phyloP scores from a whole-genome alignment of 2,113 vertebrate genomes.

The Aythya baeri region DNA sequence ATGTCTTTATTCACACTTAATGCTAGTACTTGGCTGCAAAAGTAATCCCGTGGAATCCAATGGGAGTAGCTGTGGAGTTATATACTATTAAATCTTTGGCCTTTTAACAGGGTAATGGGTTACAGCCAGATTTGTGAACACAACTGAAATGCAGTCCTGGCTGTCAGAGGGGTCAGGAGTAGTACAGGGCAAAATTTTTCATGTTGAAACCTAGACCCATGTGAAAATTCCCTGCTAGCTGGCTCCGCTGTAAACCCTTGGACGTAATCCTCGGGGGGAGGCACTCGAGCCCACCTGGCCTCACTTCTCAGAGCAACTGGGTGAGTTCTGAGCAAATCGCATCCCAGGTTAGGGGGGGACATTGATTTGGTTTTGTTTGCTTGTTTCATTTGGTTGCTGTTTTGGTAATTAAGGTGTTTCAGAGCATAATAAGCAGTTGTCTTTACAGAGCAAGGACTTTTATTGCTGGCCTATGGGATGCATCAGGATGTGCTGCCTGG shows the following conservation, averaged over 20 bases:
- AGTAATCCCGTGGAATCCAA: conserved; percentile 58
- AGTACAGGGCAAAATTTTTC: neutral
- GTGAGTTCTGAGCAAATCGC: neutral
- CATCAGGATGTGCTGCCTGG: rapidly evolving
- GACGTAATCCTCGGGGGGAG: neutral
- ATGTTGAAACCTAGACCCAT: conserved; percentile 54
- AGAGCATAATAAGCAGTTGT: neutral
- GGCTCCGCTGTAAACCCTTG: neutral
- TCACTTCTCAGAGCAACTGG: neutral
- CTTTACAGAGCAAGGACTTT: neutral
- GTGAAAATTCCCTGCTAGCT: conserved; percentile 43
- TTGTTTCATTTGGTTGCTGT: neutral
- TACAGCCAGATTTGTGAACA: conserved; percentile 51
- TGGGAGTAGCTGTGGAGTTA: conserved; percentile 47
- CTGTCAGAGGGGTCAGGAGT: neutral
- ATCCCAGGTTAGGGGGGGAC: neutral
- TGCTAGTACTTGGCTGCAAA: conserved; percentile 32
- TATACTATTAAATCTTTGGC: conserved; percentile 51
- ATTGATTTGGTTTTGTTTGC: neutral
- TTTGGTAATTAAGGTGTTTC: neutral
- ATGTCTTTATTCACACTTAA: conserved; percentile 69
- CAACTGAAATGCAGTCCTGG: conserved; percentile 20
- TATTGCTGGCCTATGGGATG: neutral
- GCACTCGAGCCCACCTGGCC: neutral
- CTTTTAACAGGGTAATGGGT: conserved; percentile 42